Evolutionary conservation across 53 echinoderm and acorn worm genomes (phyloP).

Genomic region (Echinarachnius parma): DNA sequence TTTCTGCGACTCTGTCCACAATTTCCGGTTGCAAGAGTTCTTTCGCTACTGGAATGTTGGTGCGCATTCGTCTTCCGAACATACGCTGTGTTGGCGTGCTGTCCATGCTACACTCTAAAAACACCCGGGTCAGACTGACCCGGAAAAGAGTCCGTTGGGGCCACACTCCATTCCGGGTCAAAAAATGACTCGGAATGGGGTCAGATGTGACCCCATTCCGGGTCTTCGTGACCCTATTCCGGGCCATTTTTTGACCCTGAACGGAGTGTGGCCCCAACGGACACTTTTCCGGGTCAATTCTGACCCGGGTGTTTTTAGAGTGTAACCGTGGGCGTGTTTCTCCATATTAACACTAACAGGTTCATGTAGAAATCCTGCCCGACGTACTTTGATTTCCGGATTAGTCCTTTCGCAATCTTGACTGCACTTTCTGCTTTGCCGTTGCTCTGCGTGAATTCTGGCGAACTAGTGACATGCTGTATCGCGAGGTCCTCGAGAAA

Average conservation of each 20-base stretch:
- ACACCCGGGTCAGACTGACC: no score
- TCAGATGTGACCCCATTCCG: no score
- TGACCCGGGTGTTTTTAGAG: no score
- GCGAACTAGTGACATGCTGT: slow-evolving; percentile 19
- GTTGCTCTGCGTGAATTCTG: slow-evolving; percentile 28
- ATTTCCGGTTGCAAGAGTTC: background rate
- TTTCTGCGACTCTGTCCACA: background rate
- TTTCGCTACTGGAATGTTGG: slow-evolving; percentile 1
- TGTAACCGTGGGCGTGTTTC: slow-evolving; percentile 46
- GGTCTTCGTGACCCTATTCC: no score
- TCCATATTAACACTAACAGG: slow-evolving; percentile 37
- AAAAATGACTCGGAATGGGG: no score
- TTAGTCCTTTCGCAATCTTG: slow-evolving; percentile 41
- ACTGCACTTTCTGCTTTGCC: slow-evolving; percentile 27
- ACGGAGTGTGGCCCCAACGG: no score
- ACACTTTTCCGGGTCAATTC: no score
- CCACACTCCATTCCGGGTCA: no score
- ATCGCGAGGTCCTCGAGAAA: background rate
- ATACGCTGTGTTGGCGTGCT: slow-evolving; percentile 48
- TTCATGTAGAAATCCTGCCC: slow-evolving; percentile 35
- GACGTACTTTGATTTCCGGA: slow-evolving; percentile 28
- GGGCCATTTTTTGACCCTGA: no score
- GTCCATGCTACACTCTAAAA: no score
- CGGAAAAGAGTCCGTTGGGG: no score
- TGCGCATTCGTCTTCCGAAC: slow-evolving; percentile 35